Conservation (phyloP, 2,888 invertebrate species). For the Eilema sororculum region DNA sequence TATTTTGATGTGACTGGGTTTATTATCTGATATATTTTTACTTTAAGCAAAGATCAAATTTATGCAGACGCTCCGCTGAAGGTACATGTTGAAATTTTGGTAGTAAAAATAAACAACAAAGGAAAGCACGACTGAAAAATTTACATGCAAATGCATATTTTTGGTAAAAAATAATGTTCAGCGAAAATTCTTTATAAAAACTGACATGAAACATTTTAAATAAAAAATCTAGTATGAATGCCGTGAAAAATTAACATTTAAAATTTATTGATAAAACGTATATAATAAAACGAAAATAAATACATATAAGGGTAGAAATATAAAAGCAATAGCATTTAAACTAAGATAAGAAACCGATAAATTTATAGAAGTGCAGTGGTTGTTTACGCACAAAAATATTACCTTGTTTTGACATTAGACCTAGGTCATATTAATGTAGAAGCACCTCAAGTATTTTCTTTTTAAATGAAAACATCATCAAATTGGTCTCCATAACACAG, state of each 20-base stretch:
- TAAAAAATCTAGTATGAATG: not conserved
- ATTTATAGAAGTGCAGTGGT: too few relatives aligned
- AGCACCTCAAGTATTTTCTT: too few relatives aligned
- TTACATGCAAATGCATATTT: not conserved
- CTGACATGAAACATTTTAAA: not conserved
- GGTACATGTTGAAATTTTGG: not conserved
- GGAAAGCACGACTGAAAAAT: constrained; percentile 1
- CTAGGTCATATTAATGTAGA: too few relatives aligned
- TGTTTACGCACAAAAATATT: too few relatives aligned
- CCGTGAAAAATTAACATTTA: not conserved
- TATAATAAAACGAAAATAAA: not conserved
- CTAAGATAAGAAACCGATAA: not conserved
- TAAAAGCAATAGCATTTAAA: not conserved
- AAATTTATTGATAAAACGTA: too few relatives aligned
- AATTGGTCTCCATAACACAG: not conserved
- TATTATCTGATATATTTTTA: not conserved
- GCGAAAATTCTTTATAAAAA: not conserved
- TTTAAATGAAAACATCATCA: not conserved
- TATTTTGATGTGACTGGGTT: not conserved
- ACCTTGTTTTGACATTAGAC: too few relatives aligned
- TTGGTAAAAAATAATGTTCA: not conserved
- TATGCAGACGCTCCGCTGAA: not conserved
- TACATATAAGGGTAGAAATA: too few relatives aligned
- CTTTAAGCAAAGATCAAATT: not conserved
- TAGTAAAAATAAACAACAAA: not conserved